phyloP scores from a whole-genome alignment of 2,797 vertebrate genomes.

The Caiman crocodilus region DNA sequence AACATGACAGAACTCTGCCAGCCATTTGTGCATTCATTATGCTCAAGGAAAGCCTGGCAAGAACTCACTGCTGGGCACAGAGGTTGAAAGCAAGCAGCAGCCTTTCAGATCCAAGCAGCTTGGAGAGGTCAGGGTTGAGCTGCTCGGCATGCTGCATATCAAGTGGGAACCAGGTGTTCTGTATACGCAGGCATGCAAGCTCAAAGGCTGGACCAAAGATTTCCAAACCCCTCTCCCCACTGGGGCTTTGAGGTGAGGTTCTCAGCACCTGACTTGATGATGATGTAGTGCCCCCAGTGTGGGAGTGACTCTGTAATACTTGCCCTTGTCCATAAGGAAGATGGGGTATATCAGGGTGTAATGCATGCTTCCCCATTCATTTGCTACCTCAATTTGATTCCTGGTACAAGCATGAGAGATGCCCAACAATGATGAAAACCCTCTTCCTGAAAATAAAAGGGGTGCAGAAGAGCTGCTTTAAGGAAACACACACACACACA shows the following conservation, averaged over 20 bases:
- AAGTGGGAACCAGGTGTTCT: not conserved
- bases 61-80: not conserved
- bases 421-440: not conserved
- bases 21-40: not conserved
- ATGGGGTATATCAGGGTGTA: too few relatives aligned
- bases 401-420: not conserved
- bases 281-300: not conserved
- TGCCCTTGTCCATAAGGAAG: not conserved
- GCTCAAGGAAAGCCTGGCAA: not conserved
- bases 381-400: not conserved
- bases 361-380: not conserved
- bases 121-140: not conserved
- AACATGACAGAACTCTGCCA: not conserved
- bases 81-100: not conserved
- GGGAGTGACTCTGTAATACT: not conserved
- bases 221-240: accelerated
- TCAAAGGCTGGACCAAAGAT: not conserved
- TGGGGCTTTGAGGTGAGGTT: not conserved
- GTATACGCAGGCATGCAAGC: not conserved
- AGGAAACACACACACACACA: not conserved
- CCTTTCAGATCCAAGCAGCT: not conserved
- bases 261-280: not conserved
- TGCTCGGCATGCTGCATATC: not conserved
- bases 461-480: accelerated
- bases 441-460: not conserved